Evolutionary conservation across 1,140 invertebrate genomes (phyloP).

Genomic region (Pogonomyrmex barbatus): DNA sequence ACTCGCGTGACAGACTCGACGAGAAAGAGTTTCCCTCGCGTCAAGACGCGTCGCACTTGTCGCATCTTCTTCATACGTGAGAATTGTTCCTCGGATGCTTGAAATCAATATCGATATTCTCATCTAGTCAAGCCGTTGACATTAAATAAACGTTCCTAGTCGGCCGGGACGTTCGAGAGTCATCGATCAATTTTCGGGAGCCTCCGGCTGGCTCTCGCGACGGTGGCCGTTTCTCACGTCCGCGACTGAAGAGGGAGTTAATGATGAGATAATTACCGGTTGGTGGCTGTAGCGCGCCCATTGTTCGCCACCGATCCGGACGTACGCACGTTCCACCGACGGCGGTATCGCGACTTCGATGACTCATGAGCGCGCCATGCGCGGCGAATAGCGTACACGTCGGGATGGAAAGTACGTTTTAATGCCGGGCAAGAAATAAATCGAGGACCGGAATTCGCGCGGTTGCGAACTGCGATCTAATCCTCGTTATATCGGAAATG

Average conservation of each 20-base stretch:
- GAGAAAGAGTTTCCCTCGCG: not conserved
- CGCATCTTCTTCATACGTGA: not conserved
- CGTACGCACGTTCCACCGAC: constrained; percentile 5
- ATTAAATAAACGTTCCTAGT: not conserved
- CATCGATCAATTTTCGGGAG: not conserved
- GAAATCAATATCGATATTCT: not conserved
- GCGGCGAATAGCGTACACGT: constrained; percentile 7
- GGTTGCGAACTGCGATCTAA: constrained; percentile 23
- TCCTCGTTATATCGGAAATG: constrained; percentile 32
- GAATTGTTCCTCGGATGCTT: not conserved
- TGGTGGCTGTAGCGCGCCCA: constrained; percentile 16
- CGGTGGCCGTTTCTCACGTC: constrained; percentile 31
- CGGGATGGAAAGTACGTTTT: constrained; percentile 31
- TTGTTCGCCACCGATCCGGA: constrained; percentile 54
- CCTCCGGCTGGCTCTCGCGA: not conserved
- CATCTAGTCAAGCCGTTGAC: not conserved
- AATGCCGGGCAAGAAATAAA: constrained; percentile 4
- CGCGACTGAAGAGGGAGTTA: constrained; percentile 31
- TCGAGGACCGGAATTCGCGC: constrained; percentile 33
- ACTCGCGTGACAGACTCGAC: constrained; percentile 11
- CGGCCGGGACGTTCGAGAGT: not conserved
- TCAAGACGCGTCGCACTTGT: not conserved
- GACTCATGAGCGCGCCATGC: constrained; percentile 46
- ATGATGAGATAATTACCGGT: constrained; percentile 51
- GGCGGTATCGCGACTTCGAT: constrained; percentile 40